These are phyloP conservation scores for Galeopterus variegatus DNA, from an alignment of 2,113 vertebrate genomes.

Conservation along the genomic window DNA sequence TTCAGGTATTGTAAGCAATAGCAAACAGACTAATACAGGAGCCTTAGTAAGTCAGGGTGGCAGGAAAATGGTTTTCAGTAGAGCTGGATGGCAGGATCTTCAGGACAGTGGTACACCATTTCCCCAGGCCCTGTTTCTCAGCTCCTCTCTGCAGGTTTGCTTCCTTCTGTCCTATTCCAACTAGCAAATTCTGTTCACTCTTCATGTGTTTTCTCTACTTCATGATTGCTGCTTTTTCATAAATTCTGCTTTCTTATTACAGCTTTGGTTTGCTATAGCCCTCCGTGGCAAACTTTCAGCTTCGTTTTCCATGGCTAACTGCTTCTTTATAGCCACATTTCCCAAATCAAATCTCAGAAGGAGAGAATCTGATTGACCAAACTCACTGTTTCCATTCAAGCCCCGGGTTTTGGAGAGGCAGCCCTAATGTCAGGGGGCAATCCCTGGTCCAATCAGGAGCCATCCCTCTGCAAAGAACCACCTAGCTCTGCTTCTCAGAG, in stretches of 20 bases:
- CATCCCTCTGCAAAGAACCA: constrained; percentile 72
- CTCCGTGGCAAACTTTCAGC: neutral
- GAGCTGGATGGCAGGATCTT: neutral
- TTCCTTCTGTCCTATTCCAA: neutral
- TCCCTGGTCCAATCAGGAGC: constrained; percentile 75
- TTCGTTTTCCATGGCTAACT: neutral
- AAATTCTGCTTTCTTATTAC: constrained; percentile 3
- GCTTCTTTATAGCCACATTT: neutral
- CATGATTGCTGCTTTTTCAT: neutral
- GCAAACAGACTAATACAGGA: too few relatives aligned
- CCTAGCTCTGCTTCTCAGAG: constrained; percentile 63
- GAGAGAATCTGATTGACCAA: neutral
- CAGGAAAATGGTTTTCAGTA: neutral
- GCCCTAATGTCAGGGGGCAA: neutral
- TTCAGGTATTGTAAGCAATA: too few relatives aligned
- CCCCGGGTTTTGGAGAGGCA: constrained; percentile 23
- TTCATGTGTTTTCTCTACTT: neutral
- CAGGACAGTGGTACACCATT: too few relatives aligned
- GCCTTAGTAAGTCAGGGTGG: neutral
- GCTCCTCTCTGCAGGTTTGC: neutral
- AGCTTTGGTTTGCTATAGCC: neutral
- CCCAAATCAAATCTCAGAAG: constrained; percentile 30
- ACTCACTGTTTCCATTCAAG: neutral
- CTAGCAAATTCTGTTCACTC: neutral
- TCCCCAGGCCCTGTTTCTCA: neutral